Conservation (phyloP, 2,888 invertebrate species). For the Tricholauxania praeusta region DNA sequence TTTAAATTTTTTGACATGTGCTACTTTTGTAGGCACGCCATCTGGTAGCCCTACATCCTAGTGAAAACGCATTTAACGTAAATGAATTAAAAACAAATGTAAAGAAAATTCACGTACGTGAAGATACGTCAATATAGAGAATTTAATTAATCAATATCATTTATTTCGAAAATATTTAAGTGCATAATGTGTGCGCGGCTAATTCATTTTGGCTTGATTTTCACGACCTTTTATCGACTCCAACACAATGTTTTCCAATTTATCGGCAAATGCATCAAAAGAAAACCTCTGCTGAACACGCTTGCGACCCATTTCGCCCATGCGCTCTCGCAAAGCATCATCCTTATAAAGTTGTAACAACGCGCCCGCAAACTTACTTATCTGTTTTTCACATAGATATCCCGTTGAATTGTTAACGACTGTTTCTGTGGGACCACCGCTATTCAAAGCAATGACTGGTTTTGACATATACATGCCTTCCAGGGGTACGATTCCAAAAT, state of each 20-base stretch:
- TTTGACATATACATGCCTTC: conserved; percentile 96
- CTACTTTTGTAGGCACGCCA: too few relatives aligned
- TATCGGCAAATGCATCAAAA: conserved; percentile 81
- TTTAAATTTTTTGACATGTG: too few relatives aligned
- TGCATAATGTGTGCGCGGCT: background rate
- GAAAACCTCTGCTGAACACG: conserved; percentile 86
- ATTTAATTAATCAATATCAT: too few relatives aligned
- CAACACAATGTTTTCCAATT: conserved; percentile 70
- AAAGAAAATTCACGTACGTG: too few relatives aligned
- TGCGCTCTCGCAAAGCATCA: conserved; percentile 72
- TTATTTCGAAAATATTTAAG: too few relatives aligned
- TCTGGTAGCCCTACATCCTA: too few relatives aligned
- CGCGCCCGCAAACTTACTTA: conserved; percentile 80
- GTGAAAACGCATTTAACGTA: too few relatives aligned
- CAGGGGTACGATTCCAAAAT: conserved; percentile 97
- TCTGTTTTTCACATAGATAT: conserved; percentile 79
- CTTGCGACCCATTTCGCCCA: conserved; percentile 82
- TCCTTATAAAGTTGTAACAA: conserved; percentile 79
- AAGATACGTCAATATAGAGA: too few relatives aligned
- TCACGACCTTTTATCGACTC: conserved; percentile 39
- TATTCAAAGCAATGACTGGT: conserved; percentile 95
- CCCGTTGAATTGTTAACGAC: conserved; percentile 83
- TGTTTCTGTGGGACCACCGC: conserved; percentile 97
- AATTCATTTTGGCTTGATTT: conserved; percentile 6
- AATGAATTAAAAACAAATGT: too few relatives aligned